Percentiles rank a stretch among this genome's conserved stretches.
Conservation (phyloP, 2,113 vertebrate genomes). For the Rhegmatorhina hoffmannsi region DNA sequence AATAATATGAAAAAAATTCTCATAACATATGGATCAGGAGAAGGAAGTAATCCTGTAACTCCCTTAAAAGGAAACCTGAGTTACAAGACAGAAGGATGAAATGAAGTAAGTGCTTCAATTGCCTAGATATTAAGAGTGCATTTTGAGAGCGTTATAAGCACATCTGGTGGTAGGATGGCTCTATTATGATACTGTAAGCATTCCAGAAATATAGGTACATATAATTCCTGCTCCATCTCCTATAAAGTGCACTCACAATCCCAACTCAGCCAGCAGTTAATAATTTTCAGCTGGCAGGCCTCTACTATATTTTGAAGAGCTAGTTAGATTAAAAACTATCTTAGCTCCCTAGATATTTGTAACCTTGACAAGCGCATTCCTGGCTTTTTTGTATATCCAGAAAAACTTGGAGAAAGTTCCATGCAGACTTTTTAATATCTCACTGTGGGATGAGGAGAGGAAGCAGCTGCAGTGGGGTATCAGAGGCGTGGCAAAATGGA, state of each 20-base stretch:
- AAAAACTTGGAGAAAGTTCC: slow-evolving; percentile 47
- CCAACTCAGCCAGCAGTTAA: slow-evolving; percentile 45
- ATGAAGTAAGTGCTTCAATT: slow-evolving; percentile 47
- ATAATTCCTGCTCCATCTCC: slow-evolving; percentile 11
- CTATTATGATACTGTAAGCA: slow-evolving; percentile 39
- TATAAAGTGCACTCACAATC: not conserved
- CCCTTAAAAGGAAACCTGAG: not conserved
- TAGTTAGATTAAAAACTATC: slow-evolving; percentile 39
- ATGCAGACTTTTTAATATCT: slow-evolving; percentile 59
- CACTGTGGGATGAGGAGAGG: slow-evolving; percentile 40
- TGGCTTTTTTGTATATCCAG: slow-evolving; percentile 50
- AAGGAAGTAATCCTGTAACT: slow-evolving; percentile 14
- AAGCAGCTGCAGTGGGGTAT: slow-evolving; percentile 50
- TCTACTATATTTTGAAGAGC: slow-evolving; percentile 23
- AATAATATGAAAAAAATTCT: not conserved
- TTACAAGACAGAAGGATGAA: slow-evolving; percentile 23
- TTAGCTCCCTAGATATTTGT: slow-evolving; percentile 49
- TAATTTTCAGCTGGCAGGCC: slow-evolving; percentile 44
- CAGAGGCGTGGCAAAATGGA: slow-evolving; percentile 57
- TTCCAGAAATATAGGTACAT: slow-evolving; percentile 39
- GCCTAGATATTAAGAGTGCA: slow-evolving; percentile 2
- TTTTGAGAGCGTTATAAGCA: slow-evolving; percentile 41
- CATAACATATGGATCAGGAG: not conserved
- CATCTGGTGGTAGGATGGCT: slow-evolving; percentile 22
- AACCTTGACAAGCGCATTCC: slow-evolving; percentile 50